Base-by-base conservation (phyloP, 2,888 invertebrate species). In the Allacma fusca region DNA sequence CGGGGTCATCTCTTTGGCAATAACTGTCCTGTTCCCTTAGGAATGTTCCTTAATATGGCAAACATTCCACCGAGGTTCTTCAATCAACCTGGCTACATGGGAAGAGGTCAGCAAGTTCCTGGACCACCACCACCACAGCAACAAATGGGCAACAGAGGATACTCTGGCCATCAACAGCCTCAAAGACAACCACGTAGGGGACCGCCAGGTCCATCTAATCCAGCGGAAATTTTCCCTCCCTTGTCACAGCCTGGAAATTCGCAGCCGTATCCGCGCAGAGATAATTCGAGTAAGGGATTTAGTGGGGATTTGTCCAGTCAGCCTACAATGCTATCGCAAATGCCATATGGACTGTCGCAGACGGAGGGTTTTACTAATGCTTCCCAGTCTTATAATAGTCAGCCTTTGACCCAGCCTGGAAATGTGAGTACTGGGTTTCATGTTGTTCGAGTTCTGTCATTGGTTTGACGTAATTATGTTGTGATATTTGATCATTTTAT, bases 41-140 rank as follows among this genome's bases (percentile, higher is more conserved):
- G 96, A 62, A 96, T 97, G 94, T 93, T 95, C 84, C 93, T 96
- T 91, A 95, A 94, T 87, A 95, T 94, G 93, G 91, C 91, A 19
- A 92, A 91, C 84, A 91, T 93, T 92, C 92, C 40, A 92, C 93
- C 0, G 24, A 87, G 93, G 7, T 93, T 92, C 87, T 92, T 92
- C 85, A 92, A 92, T 84, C 92, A 79, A 67, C 77, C 69, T 62
- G 75, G 75, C 1, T 75, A 74, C 23, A 29, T 64, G 16, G 71
- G 62, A 67, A 26, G 59, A 43, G 65, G 64, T n/a, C 26, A 70
- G 62, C 13, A 65, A 24, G n/a, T n/a, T n/a, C 23, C 28, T 9
- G 68, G 23, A 24, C 75, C 40, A 19, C 68, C 26, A 28, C 43
- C 40, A 1, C 59, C 57, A n/a, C 69, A 57, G n/a, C 71, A 26